Base-by-base conservation (phyloP, 2,888 invertebrate species). In the Mythimna impura region DNA sequence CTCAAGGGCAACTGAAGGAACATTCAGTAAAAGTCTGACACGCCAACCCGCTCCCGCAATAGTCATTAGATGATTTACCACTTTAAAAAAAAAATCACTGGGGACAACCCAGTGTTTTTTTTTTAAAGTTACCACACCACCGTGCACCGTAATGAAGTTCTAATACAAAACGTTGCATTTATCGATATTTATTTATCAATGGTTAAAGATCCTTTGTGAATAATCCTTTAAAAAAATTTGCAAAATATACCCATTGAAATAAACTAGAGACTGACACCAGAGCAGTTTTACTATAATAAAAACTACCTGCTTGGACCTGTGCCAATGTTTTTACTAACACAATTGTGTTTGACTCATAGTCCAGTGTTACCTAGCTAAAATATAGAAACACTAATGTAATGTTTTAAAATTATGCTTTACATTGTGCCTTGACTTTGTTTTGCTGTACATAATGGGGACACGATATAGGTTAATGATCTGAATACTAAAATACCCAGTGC, bases 241-340 rank as follows among this genome's bases (percentile, higher is more conserved):
- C 40, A 57, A 54, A 61, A 68, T 43, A n/a, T 57, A 43, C 55
- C 61, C 47, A 60, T 61, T 50, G 40, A 74, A 47, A 76, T 62
- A 71, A 81, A 74, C 30, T 76, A 66, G 52, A 55, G 50, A 61
- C 79, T 70, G 72, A 67, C 73, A 83, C 25, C 14, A 12, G 9
- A 70, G 58, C 78, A 64, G 64, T 81, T 75, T 65, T 2, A 54
- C 71, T 20, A 55, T 67, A 61, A 6, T 74, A 77, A 80, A 78
- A 73, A 61, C 60, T 84, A 70, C 73, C 71, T 75, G 73, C 43
- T 85, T 83, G 84, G 80, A 76, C 6, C 9, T 57, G 22, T 73
- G 82, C 85, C 85, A 85, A 80, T 78, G 71, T 77, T 83, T 85
- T 78, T 80, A 75, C 74, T 73, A 70, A 76, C 72, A 72, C 71